Evolutionary conservation across 2,888 invertebrate genomes (phyloP).

Genomic region (Nephrotoma flavescens): DNA sequence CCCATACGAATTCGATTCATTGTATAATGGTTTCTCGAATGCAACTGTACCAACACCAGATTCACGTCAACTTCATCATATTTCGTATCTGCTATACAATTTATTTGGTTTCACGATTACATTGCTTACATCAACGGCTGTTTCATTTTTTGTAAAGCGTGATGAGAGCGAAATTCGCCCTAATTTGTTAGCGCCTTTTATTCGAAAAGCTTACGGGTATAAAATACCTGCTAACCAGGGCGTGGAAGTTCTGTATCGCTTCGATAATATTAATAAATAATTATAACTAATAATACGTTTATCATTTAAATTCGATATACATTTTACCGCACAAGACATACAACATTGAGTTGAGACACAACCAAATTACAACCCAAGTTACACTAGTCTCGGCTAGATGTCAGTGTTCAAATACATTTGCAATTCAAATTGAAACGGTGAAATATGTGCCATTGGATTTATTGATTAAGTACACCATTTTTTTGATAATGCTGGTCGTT

Average conservation of each 20-base stretch:
- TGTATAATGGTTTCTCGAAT: background rate
- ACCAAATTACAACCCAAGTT: no score
- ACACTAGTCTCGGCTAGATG: no score
- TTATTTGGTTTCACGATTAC: conserved; percentile 33
- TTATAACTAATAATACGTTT: background rate
- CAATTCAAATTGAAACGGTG: no score
- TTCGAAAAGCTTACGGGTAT: background rate
- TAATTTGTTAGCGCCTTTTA: background rate
- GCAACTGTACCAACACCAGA: background rate
- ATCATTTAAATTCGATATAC: no score
- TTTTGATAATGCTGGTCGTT: no score
- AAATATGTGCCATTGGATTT: no score
- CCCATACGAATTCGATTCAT: conserved; percentile 19
- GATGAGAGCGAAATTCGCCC: background rate
- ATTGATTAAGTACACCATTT: no score
- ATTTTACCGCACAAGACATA: no score
- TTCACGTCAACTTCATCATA: background rate
- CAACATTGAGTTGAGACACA: no score
- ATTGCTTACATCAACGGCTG: background rate
- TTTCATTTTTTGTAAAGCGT: background rate
- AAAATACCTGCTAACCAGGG: background rate
- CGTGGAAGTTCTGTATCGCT: background rate
- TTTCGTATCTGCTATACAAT: conserved; percentile 38
- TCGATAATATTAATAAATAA: background rate
- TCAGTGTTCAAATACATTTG: no score